Base-by-base conservation (phyloP, 2,888 invertebrate species). In the Heliconius ismenius region DNA sequence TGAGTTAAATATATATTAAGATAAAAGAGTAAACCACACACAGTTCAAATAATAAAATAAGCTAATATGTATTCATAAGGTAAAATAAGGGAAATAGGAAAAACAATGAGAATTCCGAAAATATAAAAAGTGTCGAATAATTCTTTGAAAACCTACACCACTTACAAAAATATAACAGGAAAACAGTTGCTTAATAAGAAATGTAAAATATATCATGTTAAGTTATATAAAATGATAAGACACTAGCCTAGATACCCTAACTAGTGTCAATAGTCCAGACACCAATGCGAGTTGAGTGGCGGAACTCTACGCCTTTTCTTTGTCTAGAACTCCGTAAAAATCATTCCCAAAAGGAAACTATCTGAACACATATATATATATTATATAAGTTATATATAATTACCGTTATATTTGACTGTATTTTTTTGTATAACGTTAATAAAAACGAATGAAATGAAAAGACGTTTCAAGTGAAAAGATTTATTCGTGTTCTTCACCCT, bases 361-460 rank as follows among this genome's bases (percentile, higher is more conserved):
- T 43, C 13, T 43, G 13, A 43, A 43, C 32, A 32, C 32, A 32
- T 32, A 32, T 32, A 32, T 32, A 7, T 9, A 32, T 32, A 32
- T 32, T 58, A n/a, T 3, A 10, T 58, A 58, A 58, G 10, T 58
- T 21, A 75, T 15, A 62, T 15, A 62, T 77, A 73, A 79, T 79
- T 68, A 78, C 58, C n/a, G 11, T 58, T 68, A 64, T 36, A 74
- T 74, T 70, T 49, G 36, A 43, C 63, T 73, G 36, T 68, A 36
- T 64, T 62, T 74, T 74, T 76, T 77, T 62, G 67, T 74, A 39
- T 76, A 77, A 79, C 65, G 63, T 79, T 67, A 76, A 79, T 76
- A 77, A 79, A 76, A 78, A 74, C 76, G 79, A 76, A 79, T 78
- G 78, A 78, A 79, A 79, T 76, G 79, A 76, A 78, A 78, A 76